A percentile compares a stretch with the other conserved stretches of the same genome.
These are phyloP conservation scores for Drosophila macrospina DNA, from an alignment of 2,888 invertebrate species.

Conservation along the genomic window DNA sequence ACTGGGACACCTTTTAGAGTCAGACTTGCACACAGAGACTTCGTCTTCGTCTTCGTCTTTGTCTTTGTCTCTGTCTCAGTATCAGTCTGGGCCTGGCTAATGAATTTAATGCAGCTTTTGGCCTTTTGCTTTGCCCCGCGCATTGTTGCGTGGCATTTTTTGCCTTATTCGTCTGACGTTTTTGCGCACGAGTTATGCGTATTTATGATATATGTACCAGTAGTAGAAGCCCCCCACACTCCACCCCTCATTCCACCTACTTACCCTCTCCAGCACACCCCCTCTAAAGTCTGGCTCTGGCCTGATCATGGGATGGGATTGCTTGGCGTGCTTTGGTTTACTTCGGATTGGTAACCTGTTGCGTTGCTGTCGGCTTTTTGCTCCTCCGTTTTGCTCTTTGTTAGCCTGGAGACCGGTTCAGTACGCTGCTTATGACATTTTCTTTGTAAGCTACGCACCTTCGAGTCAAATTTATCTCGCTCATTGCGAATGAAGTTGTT, in stretches of 20 bases:
- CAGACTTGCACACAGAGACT: constrained; percentile 8
- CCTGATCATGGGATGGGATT: constrained; percentile 42
- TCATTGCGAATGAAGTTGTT: constrained; percentile 79
- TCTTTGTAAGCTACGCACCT: constrained; percentile 81
- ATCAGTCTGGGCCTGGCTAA: constrained; percentile 59
- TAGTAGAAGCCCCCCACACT: constrained; percentile 14
- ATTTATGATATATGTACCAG: constrained; percentile 77
- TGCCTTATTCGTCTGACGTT: constrained; percentile 79
- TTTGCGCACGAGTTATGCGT: constrained; percentile 82
- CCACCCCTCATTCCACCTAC: too few species aligned
- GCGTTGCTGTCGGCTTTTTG: constrained; percentile 75
- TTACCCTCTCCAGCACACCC: constrained; percentile 1
- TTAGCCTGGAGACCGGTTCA: constrained; percentile 52
- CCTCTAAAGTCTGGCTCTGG: constrained; percentile 14
- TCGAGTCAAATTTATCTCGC: constrained; percentile 72
- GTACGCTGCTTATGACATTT: constrained; percentile 72
- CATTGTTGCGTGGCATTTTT: constrained; percentile 74
- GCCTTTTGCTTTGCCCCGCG: constrained; percentile 47
- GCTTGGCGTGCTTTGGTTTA: constrained; percentile 30
- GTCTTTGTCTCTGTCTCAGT: constrained; percentile 9
- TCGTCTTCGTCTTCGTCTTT: constrained; percentile 23
- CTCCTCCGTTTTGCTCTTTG: constrained; percentile 38
- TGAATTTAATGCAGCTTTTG: constrained; percentile 80
- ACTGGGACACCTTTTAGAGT: constrained; percentile 55
- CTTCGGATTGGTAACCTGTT: constrained; percentile 73